A percentile compares a stretch with the other conserved stretches of the same genome.
Conservation (phyloP, 30 jellyfish, hydroid and myxozoan species). For the Aurelia sp. region DNA sequence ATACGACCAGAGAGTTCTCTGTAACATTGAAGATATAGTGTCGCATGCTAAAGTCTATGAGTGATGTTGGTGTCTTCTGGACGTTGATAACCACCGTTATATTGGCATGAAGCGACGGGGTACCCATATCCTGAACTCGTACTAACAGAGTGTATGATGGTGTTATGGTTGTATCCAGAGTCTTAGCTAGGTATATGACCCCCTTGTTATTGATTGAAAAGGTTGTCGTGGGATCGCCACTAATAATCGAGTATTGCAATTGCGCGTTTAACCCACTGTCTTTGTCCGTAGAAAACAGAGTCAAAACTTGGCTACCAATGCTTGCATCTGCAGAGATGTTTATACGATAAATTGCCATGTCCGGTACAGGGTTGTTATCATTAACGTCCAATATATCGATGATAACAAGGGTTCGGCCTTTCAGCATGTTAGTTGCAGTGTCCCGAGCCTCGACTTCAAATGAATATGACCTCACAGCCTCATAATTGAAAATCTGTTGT, state of each 20-base stretch:
- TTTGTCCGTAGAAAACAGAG: slow-evolving; percentile 78
- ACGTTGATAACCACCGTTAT: slow-evolving; percentile 45
- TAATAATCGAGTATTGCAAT: slow-evolving; percentile 35
- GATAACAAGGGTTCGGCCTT: slow-evolving; percentile 67
- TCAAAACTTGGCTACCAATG: slow-evolving; percentile 73
- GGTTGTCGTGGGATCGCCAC: slow-evolving; percentile 27
- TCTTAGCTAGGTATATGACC: slow-evolving; percentile 39
- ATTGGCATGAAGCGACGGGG: slow-evolving; percentile 46
- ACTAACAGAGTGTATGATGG: slow-evolving; percentile 48
- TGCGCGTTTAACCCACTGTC: slow-evolving; percentile 83
- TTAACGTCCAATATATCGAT: slow-evolving; percentile 71
- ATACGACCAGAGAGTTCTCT: slow-evolving; percentile 15
- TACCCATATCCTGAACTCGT: slow-evolving; percentile 67
- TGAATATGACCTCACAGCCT: slow-evolving; percentile 31
- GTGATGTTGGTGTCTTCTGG: neutral
- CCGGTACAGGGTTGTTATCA: slow-evolving; percentile 87
- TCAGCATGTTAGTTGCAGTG: slow-evolving; percentile 59
- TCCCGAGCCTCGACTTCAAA: slow-evolving; percentile 90
- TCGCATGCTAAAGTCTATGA: slow-evolving; percentile 16
- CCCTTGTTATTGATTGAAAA: slow-evolving; percentile 76
- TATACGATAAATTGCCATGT: slow-evolving; percentile 17
- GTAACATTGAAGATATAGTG: slow-evolving; percentile 57
- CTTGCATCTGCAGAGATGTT: slow-evolving; percentile 51
- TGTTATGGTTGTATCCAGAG: slow-evolving; percentile 16
- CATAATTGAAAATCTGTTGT: slow-evolving; percentile 67